Evolutionary conservation across 2,113 vertebrate genomes (phyloP).

Genomic region (Triplophysa tibetana): DNA sequence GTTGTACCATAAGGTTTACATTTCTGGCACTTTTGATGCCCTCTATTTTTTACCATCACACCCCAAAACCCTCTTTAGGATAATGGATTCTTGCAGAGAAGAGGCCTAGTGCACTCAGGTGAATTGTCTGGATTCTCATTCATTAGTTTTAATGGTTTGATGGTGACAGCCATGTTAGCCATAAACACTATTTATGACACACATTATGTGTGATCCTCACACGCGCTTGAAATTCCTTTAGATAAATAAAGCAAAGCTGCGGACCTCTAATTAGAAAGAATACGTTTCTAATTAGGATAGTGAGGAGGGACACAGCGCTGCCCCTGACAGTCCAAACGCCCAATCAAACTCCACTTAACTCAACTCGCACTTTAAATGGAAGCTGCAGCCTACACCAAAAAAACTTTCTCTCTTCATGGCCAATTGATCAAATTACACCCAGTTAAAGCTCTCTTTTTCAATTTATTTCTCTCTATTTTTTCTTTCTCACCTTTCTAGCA

Average conservation of each 20-base stretch:
- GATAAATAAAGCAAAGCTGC: slow-evolving; percentile 64
- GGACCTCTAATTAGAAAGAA: slow-evolving; percentile 71
- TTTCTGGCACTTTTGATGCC: slow-evolving; percentile 22
- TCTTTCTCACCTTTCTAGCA: slow-evolving; percentile 30
- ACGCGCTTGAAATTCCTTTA: slow-evolving; percentile 60
- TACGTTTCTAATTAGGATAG: slow-evolving; percentile 62
- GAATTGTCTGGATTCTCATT: slow-evolving; percentile 73
- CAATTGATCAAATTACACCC: slow-evolving; percentile 81
- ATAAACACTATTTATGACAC: slow-evolving; percentile 77
- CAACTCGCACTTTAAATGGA: slow-evolving; percentile 66
- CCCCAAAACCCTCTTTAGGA: slow-evolving; percentile 61
- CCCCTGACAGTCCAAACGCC: slow-evolving; percentile 64
- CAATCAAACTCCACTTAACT: slow-evolving; percentile 73
- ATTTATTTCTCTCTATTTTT: slow-evolving; percentile 59
- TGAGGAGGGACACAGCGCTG: slow-evolving; percentile 59
- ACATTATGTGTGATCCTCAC: slow-evolving; percentile 68
- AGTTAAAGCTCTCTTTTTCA: slow-evolving; percentile 55
- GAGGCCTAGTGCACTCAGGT: slow-evolving; percentile 73
- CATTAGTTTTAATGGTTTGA: slow-evolving; percentile 77
- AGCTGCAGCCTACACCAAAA: slow-evolving; percentile 60
- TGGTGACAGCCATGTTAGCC: slow-evolving; percentile 72
- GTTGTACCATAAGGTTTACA: neutral
- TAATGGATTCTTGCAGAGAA: slow-evolving; percentile 67
- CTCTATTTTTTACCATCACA: slow-evolving; percentile 24
- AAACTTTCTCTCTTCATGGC: slow-evolving; percentile 74